Base-by-base conservation (phyloP, 2,113 vertebrate genomes). In the Stigmatopora argus region DNA sequence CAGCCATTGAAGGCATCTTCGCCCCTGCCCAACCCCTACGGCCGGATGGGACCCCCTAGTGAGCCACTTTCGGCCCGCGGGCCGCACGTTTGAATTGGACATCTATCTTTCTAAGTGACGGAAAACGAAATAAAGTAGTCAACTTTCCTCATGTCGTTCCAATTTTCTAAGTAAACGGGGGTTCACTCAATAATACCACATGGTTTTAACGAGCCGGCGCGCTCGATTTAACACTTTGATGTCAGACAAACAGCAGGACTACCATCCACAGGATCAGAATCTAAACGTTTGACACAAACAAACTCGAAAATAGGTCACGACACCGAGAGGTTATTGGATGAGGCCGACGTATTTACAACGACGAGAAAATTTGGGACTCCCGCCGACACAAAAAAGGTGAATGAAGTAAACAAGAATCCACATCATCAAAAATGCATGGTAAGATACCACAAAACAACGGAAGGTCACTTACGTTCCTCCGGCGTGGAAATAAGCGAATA, bases 341-440 rank as follows among this genome's bases (percentile, higher is more conserved):
- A 77, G 64, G 56, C 31, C 58, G 78, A 72, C 53, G 69, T 84
- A 82, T 85, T 83, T 80, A 86, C 81, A 83, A 73, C 15, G 21
- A 60, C 44, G 46, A 19, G n/a, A 18, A 55, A 4, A 18, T 1
- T 19, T 21, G 26, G 2, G 1, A 61, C 18, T 60, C 35, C 4
- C 18, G 19, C 19, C 58, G 41, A 44, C 35, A 44, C 58, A 44
- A 21, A 44, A 38, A 19, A 21, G 7, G 53, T 55, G 53, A 55
- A 13, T 55, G 53, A 55, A 13, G 23, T 55, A 13, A 55, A 19
- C 59, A 21, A 31, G n/a, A 21, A 18, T 38, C 12, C 35, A 21
- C 21, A 61, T 44, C 41, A 44, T 41, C 12, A 66, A 69, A 77
- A 69, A 46, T 78, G 66, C 44, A 71, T 75, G 55, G 69, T 65